Conservation (phyloP, 1,140 invertebrate species). For the Orussus abietinus region DNA sequence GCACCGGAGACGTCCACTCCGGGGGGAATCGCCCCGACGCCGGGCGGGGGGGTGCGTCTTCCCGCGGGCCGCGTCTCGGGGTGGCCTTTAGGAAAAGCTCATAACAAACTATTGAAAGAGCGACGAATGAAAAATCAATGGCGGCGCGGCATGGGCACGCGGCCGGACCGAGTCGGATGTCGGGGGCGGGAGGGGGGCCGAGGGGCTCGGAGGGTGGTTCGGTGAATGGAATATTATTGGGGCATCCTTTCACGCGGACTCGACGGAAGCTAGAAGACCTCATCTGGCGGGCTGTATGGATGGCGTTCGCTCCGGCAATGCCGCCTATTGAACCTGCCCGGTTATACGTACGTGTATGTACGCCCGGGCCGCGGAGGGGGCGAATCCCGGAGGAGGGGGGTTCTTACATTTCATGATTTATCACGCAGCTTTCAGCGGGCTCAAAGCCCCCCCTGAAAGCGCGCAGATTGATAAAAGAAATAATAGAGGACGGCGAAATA, state of each 20-base stretch:
- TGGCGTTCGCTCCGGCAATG: slow-evolving; percentile 46
- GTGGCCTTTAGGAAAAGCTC: slow-evolving; percentile 48
- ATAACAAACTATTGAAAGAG: slow-evolving; percentile 54
- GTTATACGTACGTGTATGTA: slow-evolving; percentile 26
- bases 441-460: slow-evolving; percentile 43
- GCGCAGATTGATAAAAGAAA: slow-evolving; percentile 55
- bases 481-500: slow-evolving; percentile 52
- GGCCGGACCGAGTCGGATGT: slow-evolving; percentile 28
- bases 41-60: too few species aligned
- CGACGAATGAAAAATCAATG: slow-evolving; percentile 53
- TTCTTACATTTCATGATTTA: slow-evolving; percentile 56
- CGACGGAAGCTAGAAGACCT: slow-evolving; percentile 54
- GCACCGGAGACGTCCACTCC: too few species aligned
- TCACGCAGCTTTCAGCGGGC: slow-evolving; percentile 52
- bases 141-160: slow-evolving; percentile 25
- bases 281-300: slow-evolving; percentile 51
- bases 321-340: slow-evolving; percentile 48
- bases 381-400: slow-evolving; percentile 23
- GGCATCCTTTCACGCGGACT: slow-evolving; percentile 56
- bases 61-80: too few species aligned
- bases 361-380: slow-evolving; percentile 4
- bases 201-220: slow-evolving; percentile 28
- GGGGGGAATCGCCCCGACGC: too few species aligned
- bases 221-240: slow-evolving; percentile 56
- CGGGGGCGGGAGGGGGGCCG: slow-evolving; percentile 13